Evolutionary conservation across 1,140 invertebrate species (phyloP), one percentile per base, ranked within the genome.

Genomic region (Neodiprion pinetum): DNA sequence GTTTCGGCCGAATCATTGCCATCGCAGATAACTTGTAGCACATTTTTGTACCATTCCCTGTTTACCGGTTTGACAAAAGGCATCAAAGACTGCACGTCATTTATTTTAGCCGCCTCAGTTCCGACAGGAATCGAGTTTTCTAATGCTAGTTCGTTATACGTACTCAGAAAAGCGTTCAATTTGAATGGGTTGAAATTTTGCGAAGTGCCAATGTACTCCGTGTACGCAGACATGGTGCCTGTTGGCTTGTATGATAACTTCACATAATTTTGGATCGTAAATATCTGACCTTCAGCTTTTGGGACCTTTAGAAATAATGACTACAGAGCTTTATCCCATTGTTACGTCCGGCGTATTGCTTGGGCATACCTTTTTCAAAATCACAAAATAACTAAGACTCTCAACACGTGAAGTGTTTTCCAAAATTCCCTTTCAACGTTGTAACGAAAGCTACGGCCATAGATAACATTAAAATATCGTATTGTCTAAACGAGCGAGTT

Each of bases 61-160:
- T 23, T 72, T 1, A 70, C 67, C 48, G 66, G 47, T 12, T 48
- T 72, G 21, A 75, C n/a, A 66, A 28, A 50, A 1, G n/a, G 12
- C 71, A 75, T 17, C 5, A 72, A 17, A 8, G 71, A 70, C 4
- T 61, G 21, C 23, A 75, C 17, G 69, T 75, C 67, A 1, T 65
- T 66, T 14, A 72, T 70, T 49, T 75, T 75, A 53, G 50, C 50
- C n/a, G 50, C n/a, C 50, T 53, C n/a, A 53, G n/a, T 53, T 53
- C 50, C 50, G n/a, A 53, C 50, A 53, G 50, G 50, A 53, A 14
- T 10, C 50, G 50, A 14, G 50, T 53, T 2, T 53, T 10, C 50
- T 53, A 53, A 14, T 53, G 50, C 10, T 53, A 53, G 50, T 53
- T 53, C 50, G 50, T 10, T 53, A 53, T 53, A 10, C n/a, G 10